phyloP scores from a whole-genome alignment of 53 echinoderm and acorn worm species.

The Temnopleurus reevesii region DNA sequence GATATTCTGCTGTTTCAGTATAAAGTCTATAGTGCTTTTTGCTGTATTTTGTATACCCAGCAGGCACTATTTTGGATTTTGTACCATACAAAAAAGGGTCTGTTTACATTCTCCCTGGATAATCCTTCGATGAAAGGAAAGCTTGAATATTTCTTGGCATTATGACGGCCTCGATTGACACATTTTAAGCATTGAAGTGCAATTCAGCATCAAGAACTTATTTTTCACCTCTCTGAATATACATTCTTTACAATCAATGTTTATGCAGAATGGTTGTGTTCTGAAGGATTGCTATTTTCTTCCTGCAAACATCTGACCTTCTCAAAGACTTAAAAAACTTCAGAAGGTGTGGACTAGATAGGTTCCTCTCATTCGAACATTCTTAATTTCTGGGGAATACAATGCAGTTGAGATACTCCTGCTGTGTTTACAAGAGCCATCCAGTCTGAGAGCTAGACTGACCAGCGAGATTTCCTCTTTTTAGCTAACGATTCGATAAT shows the following conservation, averaged over 20 bases:
- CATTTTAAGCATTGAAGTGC: background rate
- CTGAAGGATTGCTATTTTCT: too few relatives aligned
- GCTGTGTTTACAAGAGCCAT: background rate
- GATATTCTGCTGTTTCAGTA: background rate
- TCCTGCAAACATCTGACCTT: too few relatives aligned
- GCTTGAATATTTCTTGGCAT: background rate
- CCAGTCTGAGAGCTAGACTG: too few relatives aligned
- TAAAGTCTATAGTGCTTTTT: background rate
- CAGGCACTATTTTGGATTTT: background rate
- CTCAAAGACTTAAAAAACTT: too few relatives aligned
- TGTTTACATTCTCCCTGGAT: background rate
- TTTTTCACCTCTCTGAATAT: background rate
- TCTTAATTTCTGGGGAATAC: too few relatives aligned
- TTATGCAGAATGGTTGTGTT: too few relatives aligned
- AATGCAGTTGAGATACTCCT: background rate
- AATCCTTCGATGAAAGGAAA: background rate
- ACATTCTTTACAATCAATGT: background rate
- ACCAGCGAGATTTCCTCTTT: background rate
- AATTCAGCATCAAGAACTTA: background rate
- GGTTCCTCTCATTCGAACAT: too few relatives aligned
- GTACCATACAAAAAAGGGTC: background rate
- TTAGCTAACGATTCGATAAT: background rate
- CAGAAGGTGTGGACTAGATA: too few relatives aligned
- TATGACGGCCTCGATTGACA: background rate
- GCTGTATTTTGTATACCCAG: background rate